phyloP scores from a whole-genome alignment of 2,797 vertebrate species.

The Sphenopsis melanotis region DNA sequence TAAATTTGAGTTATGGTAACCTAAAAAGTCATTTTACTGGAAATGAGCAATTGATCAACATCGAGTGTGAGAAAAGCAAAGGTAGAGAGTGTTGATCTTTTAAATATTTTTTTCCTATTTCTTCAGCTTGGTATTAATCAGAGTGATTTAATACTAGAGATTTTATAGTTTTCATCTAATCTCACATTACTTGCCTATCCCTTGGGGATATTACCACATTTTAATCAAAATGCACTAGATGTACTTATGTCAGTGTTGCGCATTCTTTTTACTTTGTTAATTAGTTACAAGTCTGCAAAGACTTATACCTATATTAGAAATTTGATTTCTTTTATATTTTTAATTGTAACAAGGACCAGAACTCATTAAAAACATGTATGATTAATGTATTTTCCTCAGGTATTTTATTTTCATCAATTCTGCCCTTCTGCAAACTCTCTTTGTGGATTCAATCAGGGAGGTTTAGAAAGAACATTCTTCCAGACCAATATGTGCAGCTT shows the following conservation, averaged over 20 bases:
- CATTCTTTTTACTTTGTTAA: neutral
- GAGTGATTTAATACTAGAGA: neutral
- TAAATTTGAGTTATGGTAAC: neutral
- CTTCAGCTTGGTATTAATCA: neutral
- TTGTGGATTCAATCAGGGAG: neutral
- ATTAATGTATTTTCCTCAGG: neutral
- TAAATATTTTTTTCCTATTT: neutral
- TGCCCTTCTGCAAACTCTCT: neutral
- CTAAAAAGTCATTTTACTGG: neutral
- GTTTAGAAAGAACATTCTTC: neutral
- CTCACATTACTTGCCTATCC: neutral
- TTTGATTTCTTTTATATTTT: neutral
- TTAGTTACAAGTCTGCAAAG: neutral
- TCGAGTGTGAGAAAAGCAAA: neutral
- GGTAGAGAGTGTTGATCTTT: rapidly evolving
- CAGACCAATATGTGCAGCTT: neutral
- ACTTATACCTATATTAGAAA: neutral
- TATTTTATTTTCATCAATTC: neutral
- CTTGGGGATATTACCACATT: neutral
- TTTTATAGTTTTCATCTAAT: neutral
- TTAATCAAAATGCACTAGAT: neutral
- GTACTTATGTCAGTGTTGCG: neutral
- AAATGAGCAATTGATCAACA: neutral
- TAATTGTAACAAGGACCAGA: neutral
- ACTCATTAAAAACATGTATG: neutral